These are phyloP conservation scores for Pseudorasbora parva DNA, from an alignment of 2,113 vertebrate genomes.

Conservation along the genomic window DNA sequence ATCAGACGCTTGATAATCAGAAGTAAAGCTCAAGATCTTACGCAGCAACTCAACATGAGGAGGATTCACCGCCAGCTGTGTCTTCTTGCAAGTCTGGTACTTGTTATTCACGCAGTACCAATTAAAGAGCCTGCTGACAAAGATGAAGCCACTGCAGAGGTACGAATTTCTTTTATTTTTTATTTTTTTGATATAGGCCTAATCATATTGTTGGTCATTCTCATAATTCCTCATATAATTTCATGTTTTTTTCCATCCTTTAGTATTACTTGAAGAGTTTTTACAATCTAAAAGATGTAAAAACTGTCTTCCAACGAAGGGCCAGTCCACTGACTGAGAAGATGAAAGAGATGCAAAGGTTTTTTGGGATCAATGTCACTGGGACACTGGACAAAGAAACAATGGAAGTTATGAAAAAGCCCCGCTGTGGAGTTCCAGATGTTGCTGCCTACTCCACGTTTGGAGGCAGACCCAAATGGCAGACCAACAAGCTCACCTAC, in stretches of 20 bases:
- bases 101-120: slow-evolving; percentile 35
- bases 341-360: slow-evolving; percentile 81
- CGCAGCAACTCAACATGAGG: slow-evolving; percentile 27
- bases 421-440: slow-evolving; percentile 79
- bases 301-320: not conserved
- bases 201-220: not conserved
- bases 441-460: slow-evolving; percentile 69
- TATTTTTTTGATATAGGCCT: not conserved
- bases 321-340: slow-evolving; percentile 57
- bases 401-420: slow-evolving; percentile 73
- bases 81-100: slow-evolving; percentile 33
- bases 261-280: slow-evolving; percentile 59
- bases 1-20: not conserved
- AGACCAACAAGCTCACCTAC: slow-evolving; percentile 79
- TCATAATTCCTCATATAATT: not conserved
- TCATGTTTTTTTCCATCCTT: slow-evolving; percentile 15
- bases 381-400: slow-evolving; percentile 75
- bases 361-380: slow-evolving; percentile 75
- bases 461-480: slow-evolving; percentile 75
- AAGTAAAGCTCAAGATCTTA: not conserved
- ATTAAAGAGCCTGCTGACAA: not conserved
- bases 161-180: not conserved
- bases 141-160: slow-evolving; percentile 34
- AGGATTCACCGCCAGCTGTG: not conserved
- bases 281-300: slow-evolving; percentile 53